Evolutionary conservation across 1,140 invertebrate species (phyloP).

Genomic region (Aphaenogaster floridana): DNA sequence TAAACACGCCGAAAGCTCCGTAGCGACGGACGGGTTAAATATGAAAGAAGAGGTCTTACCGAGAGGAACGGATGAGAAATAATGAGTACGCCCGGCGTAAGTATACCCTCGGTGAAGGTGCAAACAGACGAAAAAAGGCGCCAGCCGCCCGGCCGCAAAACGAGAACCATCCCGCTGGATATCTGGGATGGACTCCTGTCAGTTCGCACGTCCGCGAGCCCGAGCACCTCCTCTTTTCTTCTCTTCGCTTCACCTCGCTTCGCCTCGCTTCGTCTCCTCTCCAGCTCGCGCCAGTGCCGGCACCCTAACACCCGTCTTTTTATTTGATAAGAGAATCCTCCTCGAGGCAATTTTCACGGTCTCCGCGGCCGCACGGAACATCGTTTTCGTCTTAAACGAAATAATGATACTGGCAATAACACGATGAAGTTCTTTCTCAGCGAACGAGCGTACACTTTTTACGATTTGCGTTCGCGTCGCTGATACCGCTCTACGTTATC

Average conservation of each 20-base stretch:
- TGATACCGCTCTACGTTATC: not conserved
- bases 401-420: conserved; percentile 71
- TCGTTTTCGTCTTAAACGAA: conserved; percentile 75
- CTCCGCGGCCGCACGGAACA: conserved; percentile 70
- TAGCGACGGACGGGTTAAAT: conserved; percentile 78
- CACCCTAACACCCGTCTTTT: conserved; percentile 69
- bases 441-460: conserved; percentile 53
- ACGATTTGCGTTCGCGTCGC: conserved; percentile 44
- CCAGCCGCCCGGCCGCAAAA: conserved; percentile 73
- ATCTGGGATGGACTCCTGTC: conserved; percentile 79
- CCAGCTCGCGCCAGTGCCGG: conserved; percentile 20
- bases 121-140: conserved; percentile 79
- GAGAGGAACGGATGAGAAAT: conserved; percentile 77
- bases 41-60: conserved; percentile 76
- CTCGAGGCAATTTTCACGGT: conserved; percentile 75
- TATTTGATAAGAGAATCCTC: conserved; percentile 77
- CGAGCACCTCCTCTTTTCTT: conserved; percentile 71
- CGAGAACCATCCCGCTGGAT: conserved; percentile 77
- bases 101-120: conserved; percentile 82
- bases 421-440: conserved; percentile 39
- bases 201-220: conserved; percentile 80
- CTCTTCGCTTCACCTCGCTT: conserved; percentile 57
- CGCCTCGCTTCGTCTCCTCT: conserved; percentile 54
- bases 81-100: conserved; percentile 82
- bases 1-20: conserved; percentile 77